Evolutionary conservation across 2,113 vertebrate species (phyloP).

Genomic region (Protobothrops mucrosquamatus): DNA sequence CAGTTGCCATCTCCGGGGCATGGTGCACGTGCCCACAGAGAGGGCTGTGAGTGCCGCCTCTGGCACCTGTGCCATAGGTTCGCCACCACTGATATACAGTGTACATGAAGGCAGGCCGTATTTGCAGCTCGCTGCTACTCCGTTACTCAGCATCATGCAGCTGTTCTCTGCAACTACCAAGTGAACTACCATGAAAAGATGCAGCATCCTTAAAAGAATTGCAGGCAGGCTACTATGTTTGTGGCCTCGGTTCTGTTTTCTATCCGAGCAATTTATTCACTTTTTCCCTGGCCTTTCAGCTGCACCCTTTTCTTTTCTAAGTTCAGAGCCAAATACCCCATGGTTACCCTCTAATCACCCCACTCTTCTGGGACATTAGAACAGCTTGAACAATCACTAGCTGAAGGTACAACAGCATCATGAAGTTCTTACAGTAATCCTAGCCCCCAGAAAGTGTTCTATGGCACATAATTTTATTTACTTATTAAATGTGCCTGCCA

Average conservation of each 20-base stretch:
- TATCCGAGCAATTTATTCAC: neutral
- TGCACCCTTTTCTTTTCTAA: neutral
- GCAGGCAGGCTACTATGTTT: neutral
- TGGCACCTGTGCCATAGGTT: no score
- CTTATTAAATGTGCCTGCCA: neutral
- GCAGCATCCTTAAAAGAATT: neutral
- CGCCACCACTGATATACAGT: no score
- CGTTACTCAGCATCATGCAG: neutral
- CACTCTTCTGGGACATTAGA: neutral
- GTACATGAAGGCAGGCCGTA: neutral
- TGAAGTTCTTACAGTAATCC: slow-evolving; percentile 28
- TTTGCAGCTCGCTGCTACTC: neutral
- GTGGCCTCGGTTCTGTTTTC: neutral
- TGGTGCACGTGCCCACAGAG: no score
- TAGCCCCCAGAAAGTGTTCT: slow-evolving; percentile 40
- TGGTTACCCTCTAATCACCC: neutral
- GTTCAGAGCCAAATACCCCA: neutral
- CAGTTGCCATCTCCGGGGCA: no score
- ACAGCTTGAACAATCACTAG: neutral
- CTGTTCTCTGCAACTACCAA: neutral
- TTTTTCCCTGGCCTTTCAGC: neutral
- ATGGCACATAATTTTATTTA: slow-evolving; percentile 34
- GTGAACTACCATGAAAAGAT: neutral
- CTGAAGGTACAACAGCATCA: neutral
- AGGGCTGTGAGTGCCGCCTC: no score